Evolutionary conservation across 2,888 invertebrate species (phyloP).

Genomic region (Acanthosoma haemorrhoidale): DNA sequence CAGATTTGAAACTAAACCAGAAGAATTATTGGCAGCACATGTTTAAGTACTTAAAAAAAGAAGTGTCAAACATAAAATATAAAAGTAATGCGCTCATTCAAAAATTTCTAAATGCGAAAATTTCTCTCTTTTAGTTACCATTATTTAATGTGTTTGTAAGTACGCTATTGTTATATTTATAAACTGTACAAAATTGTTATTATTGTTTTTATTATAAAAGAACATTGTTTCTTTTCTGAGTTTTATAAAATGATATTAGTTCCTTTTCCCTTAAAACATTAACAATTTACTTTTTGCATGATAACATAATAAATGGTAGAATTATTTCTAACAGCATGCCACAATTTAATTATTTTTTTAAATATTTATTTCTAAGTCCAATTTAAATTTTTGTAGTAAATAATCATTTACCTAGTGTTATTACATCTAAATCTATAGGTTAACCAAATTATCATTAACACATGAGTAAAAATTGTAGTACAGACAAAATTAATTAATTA

Average conservation of each 20-base stretch:
- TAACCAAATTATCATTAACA: too few species aligned
- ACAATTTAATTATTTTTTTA: too few species aligned
- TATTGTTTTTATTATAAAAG: neutral
- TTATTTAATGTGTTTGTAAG: neutral
- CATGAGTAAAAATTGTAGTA: too few species aligned
- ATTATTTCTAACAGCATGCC: too few species aligned
- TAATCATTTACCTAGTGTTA: too few species aligned
- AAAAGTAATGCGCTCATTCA: neutral
- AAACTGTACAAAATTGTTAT: neutral
- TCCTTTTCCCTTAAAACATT: neutral
- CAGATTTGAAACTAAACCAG: neutral
- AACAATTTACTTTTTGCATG: too few species aligned
- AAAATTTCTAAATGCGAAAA: neutral
- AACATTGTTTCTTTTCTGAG: neutral
- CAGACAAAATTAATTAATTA: too few species aligned
- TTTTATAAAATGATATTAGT: neutral
- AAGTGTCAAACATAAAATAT: neutral
- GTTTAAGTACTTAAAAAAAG: neutral
- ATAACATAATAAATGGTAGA: too few species aligned
- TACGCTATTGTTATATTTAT: conserved; percentile 8
- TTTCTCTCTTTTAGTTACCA: conserved; percentile 11
- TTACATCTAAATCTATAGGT: too few species aligned
- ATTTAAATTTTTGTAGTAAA: too few species aligned
- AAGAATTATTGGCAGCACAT: neutral
- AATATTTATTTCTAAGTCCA: too few species aligned